A percentile compares a stretch with the other conserved stretches of the same genome.
phyloP scores from a whole-genome alignment of 2,797 vertebrate genomes.

The Anguilla megastoma region DNA sequence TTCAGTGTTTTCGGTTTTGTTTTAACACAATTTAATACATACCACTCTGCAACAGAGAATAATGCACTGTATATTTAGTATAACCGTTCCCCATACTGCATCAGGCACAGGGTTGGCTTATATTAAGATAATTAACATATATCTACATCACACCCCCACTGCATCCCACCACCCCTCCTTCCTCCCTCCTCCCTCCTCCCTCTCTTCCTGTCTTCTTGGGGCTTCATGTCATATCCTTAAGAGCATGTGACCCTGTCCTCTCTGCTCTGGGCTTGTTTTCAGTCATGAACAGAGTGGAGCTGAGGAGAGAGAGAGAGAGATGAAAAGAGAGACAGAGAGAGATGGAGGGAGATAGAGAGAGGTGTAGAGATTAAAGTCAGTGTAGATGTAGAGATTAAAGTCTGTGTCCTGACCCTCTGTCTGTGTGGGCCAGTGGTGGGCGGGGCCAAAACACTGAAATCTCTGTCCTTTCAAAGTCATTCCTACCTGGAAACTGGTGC shows the following conservation, averaged over 20 bases:
- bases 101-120: not conserved
- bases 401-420: not conserved
- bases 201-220: not conserved
- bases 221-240: not conserved
- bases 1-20: too few species aligned
- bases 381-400: too few species aligned
- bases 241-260: not conserved
- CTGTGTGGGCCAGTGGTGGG: not conserved
- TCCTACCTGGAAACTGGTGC: not conserved
- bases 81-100: not conserved
- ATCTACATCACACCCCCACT: not conserved
- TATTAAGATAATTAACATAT: not conserved
- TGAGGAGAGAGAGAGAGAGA: not conserved
- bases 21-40: not conserved
- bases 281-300: not conserved
- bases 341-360: not conserved
- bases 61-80: not conserved
- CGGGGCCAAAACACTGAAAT: not conserved
- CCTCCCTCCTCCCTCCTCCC: not conserved
- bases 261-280: not conserved
- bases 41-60: not conserved
- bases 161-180: not conserved
- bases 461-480: not conserved
- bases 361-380: too few species aligned
- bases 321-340: not conserved